A percentile compares a stretch with the other conserved stretches of the same genome.
These are phyloP conservation scores for Perithous albicinctus DNA, from an alignment of 2,888 invertebrate species.

Conservation along the genomic window DNA sequence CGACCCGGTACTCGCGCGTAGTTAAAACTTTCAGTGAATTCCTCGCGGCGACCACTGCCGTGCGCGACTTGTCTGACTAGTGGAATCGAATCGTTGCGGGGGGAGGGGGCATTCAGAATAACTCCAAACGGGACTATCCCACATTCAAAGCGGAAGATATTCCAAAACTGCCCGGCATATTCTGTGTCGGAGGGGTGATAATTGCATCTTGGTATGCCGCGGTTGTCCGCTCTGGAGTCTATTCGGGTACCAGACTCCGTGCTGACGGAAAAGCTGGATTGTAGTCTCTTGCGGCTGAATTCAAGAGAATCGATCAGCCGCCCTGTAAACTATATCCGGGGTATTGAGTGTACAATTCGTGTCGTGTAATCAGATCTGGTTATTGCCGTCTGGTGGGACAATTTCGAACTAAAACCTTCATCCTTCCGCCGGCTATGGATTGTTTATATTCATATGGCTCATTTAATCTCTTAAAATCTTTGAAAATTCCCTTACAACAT, in stretches of 20 bases:
- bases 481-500: too few species aligned
- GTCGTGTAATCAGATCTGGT: neutral
- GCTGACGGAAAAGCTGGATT: conserved; percentile 8
- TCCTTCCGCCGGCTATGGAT: neutral
- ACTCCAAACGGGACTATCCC: conserved; percentile 49
- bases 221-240: conserved; percentile 54
- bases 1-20: conserved; percentile 74
- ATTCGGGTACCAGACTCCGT: conserved; percentile 23
- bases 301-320: conserved; percentile 2
- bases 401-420: neutral
- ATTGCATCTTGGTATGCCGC: conserved; percentile 77
- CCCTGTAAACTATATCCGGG: neutral
- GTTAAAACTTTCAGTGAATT: conserved; percentile 81
- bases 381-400: neutral
- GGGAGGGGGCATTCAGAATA: conserved; percentile 65
- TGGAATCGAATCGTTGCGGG: conserved; percentile 64
- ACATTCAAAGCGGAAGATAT: conserved; percentile 74
- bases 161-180: conserved; percentile 73
- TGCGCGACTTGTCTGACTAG: conserved; percentile 52
- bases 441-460: neutral
- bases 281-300: neutral
- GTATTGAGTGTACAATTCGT: neutral
- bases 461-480: neutral
- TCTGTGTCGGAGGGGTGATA: conserved; percentile 73
- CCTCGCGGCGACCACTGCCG: conserved; percentile 44